phyloP scores from a whole-genome alignment of 2,888 invertebrate genomes.

The Rotaria macrura region DNA sequence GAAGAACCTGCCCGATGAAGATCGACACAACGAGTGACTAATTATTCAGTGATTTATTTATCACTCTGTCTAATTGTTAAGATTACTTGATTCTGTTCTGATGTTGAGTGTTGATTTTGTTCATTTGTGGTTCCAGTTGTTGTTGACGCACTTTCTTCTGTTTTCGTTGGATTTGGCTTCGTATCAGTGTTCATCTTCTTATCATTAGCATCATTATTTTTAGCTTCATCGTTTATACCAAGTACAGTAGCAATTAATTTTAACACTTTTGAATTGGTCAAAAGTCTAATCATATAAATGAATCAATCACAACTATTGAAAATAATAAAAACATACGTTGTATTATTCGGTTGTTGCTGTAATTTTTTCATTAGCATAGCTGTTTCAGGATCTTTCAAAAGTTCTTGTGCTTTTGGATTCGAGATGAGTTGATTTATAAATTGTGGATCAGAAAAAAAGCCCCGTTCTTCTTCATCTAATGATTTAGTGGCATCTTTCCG shows the following conservation, averaged over 20 bases:
- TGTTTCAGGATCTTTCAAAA: conserved; percentile 33
- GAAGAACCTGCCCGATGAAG: no score
- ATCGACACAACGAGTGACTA: no score
- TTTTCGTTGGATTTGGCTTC: not conserved
- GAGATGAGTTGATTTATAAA: conserved; percentile 23
- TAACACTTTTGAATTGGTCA: conserved; percentile 26
- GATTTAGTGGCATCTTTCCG: conserved; percentile 36
- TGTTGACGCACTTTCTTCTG: not conserved
- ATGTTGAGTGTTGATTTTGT: not conserved
- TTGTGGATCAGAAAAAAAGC: conserved; percentile 27
- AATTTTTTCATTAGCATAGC: conserved; percentile 16
- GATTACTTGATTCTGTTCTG: conserved; percentile 1
- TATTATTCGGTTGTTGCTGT: conserved; percentile 24
- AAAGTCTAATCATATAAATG: not conserved
- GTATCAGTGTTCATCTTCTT: not conserved
- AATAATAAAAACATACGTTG: not conserved
- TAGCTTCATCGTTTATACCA: not conserved
- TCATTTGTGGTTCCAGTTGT: not conserved
- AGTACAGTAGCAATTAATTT: conserved; percentile 25
- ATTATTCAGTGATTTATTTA: no score
- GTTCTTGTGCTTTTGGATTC: conserved; percentile 29
- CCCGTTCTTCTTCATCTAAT: no score
- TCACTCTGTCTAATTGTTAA: no score
- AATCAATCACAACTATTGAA: not conserved
- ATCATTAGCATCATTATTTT: not conserved